Evolutionary conservation across 2,888 invertebrate genomes (phyloP).

Genomic region (Beris chalybata): DNA sequence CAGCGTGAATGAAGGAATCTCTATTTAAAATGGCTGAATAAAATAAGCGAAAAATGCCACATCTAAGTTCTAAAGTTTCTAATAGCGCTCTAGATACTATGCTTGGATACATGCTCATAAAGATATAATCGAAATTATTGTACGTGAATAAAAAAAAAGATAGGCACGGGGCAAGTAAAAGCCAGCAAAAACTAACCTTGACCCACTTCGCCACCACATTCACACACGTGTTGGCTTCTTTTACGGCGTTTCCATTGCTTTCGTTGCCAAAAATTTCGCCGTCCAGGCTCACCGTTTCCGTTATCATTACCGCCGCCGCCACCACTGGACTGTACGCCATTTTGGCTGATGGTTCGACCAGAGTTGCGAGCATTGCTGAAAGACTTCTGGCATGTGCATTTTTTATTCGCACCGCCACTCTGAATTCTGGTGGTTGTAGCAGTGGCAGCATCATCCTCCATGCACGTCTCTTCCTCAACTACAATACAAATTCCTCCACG

Average conservation of each 20-base stretch:
- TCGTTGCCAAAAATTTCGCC: constrained; percentile 21
- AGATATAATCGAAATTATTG: not conserved
- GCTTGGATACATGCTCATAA: constrained; percentile 1
- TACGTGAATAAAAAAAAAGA: not conserved
- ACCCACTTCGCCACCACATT: constrained; percentile 28
- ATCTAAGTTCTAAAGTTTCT: not conserved
- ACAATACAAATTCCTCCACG: constrained; percentile 57
- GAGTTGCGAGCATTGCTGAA: constrained; percentile 9
- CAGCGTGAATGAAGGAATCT: too few relatives aligned
- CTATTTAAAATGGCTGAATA: too few relatives aligned
- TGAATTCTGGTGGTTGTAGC: constrained; percentile 5
- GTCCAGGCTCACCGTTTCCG: not conserved
- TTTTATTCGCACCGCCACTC: constrained; percentile 23
- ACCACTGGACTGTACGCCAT: constrained; percentile 27
- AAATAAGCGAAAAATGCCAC: not conserved
- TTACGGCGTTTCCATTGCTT: constrained; percentile 12
- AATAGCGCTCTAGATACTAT: not conserved
- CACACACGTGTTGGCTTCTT: constrained; percentile 12
- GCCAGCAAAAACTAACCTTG: constrained; percentile 34
- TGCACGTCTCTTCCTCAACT: constrained; percentile 53
- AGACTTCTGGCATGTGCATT: constrained; percentile 35
- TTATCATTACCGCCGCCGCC: constrained; percentile 5
- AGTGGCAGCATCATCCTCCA: constrained; percentile 43
- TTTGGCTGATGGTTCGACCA: constrained; percentile 26
- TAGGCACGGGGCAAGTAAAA: not conserved